Conservation (phyloP, 2,888 invertebrate genomes). For the Gasteruption jaculator region DNA sequence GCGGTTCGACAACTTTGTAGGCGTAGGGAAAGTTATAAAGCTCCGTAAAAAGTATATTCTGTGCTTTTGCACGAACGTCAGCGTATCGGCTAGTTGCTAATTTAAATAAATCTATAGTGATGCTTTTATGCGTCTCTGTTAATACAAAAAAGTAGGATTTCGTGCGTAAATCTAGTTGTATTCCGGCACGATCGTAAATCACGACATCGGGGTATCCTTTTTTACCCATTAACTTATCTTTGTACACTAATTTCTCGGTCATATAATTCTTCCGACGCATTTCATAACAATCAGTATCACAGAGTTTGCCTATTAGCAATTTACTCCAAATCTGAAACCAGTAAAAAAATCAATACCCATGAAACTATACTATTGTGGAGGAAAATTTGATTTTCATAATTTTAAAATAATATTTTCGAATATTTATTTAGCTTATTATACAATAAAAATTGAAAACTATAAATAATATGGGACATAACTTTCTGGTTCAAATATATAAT, state of each 20-base stretch:
- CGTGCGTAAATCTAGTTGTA: slow-evolving; percentile 43
- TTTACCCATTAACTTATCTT: slow-evolving; percentile 62
- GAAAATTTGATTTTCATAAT: slow-evolving; percentile 18
- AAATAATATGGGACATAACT: neutral
- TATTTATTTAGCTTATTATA: too few species aligned
- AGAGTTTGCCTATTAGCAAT: slow-evolving; percentile 56
- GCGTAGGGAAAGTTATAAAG: slow-evolving; percentile 67
- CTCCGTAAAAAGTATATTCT: slow-evolving; percentile 62
- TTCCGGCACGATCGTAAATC: slow-evolving; percentile 31
- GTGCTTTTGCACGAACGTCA: slow-evolving; percentile 65
- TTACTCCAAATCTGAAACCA: slow-evolving; percentile 64
- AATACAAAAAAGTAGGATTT: slow-evolving; percentile 52
- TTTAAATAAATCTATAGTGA: slow-evolving; percentile 61
- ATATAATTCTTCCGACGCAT: slow-evolving; percentile 65
- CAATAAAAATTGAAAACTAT: neutral
- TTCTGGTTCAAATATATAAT: too few species aligned
- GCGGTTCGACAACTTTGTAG: slow-evolving; percentile 63
- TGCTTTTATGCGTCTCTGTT: slow-evolving; percentile 60
- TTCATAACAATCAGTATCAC: slow-evolving; percentile 58
- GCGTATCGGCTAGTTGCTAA: slow-evolving; percentile 66
- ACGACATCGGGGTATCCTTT: slow-evolving; percentile 55
- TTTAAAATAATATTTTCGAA: too few species aligned
- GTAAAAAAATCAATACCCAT: too few species aligned
- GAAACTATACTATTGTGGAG: too few species aligned
- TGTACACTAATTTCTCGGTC: slow-evolving; percentile 60